A percentile compares a stretch with the other conserved stretches of the same genome.
Evolutionary conservation across 2,888 invertebrate genomes (phyloP).

Genomic region (Pedicia rivosa): DNA sequence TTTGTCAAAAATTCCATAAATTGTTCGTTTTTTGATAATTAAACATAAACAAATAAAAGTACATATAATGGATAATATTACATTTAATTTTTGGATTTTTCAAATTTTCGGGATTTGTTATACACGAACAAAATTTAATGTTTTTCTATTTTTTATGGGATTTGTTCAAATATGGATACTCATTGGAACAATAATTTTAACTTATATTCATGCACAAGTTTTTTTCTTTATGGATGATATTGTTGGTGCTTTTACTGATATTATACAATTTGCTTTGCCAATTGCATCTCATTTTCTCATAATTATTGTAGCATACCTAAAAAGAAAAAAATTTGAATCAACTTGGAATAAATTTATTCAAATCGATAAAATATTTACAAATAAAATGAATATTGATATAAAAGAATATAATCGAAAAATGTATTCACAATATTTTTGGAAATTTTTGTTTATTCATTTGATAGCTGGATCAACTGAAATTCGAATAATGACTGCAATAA

Average conservation of each 20-base stretch:
- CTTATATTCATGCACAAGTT: background rate
- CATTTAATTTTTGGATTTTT: no score
- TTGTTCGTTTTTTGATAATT: no score
- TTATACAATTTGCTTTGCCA: background rate
- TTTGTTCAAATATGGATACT: no score
- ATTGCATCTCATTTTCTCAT: background rate
- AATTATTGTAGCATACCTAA: background rate
- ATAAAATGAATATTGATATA: constrained; percentile 2
- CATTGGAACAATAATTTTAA: no score
- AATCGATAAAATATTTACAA: background rate
- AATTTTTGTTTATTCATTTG: background rate
- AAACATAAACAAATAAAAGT: no score
- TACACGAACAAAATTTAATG: no score
- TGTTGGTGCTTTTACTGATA: background rate
- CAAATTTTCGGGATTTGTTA: no score
- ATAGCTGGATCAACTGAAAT: background rate
- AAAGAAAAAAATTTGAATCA: background rate
- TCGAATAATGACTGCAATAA: constrained; percentile 2
- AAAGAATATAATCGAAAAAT: background rate
- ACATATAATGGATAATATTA: no score
- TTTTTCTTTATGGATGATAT: background rate
- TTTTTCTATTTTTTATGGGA: no score
- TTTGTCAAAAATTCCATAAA: no score
- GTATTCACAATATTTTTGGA: background rate
- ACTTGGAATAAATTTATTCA: background rate